Conservation (phyloP, 1,140 invertebrate genomes). For the Temnothorax curvispinosus region DNA sequence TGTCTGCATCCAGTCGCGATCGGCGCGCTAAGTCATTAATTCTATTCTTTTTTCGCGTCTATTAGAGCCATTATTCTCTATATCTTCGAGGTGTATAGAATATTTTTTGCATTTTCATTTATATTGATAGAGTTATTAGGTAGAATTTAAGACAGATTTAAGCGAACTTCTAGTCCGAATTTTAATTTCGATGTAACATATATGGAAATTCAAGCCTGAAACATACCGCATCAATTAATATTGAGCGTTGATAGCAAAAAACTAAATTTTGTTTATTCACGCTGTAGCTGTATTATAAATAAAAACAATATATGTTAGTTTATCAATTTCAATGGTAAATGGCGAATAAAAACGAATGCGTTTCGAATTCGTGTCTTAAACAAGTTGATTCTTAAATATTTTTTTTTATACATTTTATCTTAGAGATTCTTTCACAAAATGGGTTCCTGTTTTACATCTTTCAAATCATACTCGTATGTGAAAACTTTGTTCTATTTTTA, state of each 20-base stretch:
- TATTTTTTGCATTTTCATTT: neutral
- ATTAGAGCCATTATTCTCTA: neutral
- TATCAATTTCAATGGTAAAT: too few species aligned
- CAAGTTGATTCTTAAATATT: neutral
- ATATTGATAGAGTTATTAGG: neutral
- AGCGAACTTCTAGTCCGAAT: neutral
- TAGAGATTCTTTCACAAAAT: neutral
- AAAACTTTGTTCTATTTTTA: too few species aligned
- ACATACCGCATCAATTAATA: neutral
- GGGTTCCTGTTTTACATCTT: neutral
- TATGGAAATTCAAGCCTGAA: neutral
- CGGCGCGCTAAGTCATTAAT: neutral
- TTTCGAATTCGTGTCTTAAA: neutral
- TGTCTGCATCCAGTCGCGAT: neutral
- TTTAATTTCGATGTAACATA: neutral
- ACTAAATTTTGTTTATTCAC: neutral
- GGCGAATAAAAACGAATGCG: neutral
- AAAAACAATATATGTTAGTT: neutral
- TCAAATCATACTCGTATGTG: neutral
- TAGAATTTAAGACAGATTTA: neutral
- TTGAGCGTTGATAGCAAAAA: neutral
- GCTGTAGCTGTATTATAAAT: neutral
- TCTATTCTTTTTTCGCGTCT: neutral
- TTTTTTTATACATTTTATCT: neutral
- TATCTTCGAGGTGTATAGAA: neutral